phyloP scores from a whole-genome alignment of 2,797 vertebrate species.

The Gobionotothen gibberifrons region DNA sequence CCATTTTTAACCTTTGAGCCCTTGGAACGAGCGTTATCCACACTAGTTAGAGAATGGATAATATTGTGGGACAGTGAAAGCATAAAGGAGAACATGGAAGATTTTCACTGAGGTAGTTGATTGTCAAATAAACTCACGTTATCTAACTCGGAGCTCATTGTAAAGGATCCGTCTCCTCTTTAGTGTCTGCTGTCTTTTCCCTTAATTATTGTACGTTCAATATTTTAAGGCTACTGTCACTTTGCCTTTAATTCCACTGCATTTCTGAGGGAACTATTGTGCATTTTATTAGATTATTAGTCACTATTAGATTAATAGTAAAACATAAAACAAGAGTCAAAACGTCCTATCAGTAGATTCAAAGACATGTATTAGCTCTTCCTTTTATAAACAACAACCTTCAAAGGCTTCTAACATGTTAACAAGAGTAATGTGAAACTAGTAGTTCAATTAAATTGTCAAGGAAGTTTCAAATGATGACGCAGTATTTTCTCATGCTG shows the following conservation, averaged over 20 bases:
- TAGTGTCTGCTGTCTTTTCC: too few relatives aligned
- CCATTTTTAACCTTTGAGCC: constrained; percentile 54
- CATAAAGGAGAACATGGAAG: neutral
- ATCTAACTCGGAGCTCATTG: neutral
- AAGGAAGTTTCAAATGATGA: neutral
- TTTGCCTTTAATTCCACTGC: neutral
- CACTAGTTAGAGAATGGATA: neutral
- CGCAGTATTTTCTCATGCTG: neutral
- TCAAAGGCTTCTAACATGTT: neutral
- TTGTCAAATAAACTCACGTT: neutral
- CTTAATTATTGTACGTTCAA: neutral
- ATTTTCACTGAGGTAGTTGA: neutral
- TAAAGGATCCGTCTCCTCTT: neutral
- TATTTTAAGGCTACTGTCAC: neutral
- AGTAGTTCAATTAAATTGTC: too few relatives aligned
- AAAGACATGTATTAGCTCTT: neutral
- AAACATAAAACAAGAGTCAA: neutral
- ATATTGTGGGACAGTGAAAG: neutral
- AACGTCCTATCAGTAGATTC: neutral
- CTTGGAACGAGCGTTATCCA: neutral
- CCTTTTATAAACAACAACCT: neutral
- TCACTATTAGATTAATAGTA: too few relatives aligned
- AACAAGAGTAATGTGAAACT: neutral
- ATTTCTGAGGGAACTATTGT: constrained; percentile 1
- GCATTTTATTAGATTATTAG: neutral